phyloP scores from a whole-genome alignment of 2,888 invertebrate species.

The Ischnus inquisitorius region DNA sequence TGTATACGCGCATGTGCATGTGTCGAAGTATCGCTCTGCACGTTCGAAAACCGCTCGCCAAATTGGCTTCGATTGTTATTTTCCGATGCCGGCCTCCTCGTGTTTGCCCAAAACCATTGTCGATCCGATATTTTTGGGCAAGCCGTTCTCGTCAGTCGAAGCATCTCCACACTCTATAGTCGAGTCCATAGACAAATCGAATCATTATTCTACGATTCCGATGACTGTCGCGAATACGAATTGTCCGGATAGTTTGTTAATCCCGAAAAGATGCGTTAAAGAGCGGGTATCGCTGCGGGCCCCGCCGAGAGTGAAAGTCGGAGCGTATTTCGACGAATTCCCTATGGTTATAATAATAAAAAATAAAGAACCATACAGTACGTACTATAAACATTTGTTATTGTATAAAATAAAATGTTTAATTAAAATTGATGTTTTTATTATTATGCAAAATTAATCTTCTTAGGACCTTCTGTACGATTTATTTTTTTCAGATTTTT shows the following conservation, averaged over 20 bases:
- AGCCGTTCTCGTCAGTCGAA: constrained; percentile 40
- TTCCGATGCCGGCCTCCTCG: constrained; percentile 75
- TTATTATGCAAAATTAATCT: no score
- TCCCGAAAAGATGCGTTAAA: neutral
- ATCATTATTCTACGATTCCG: constrained; percentile 63
- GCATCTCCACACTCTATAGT: no score
- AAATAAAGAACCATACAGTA: no score
- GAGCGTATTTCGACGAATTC: no score
- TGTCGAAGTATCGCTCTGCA: constrained; percentile 70
- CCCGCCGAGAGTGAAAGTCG: no score
- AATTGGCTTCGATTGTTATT: constrained; percentile 81
- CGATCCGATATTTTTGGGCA: constrained; percentile 75
- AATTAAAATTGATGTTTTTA: no score
- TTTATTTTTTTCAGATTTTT: no score
- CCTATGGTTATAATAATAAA: no score
- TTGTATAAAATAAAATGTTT: no score
- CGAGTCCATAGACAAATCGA: constrained; percentile 55
- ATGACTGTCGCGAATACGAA: constrained; percentile 29
- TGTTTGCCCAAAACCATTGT: constrained; percentile 54
- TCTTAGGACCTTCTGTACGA: no score
- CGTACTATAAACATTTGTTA: no score
- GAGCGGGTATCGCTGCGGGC: no score
- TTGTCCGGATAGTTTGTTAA: neutral
- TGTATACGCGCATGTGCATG: constrained; percentile 32
- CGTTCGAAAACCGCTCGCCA: constrained; percentile 78